These are phyloP conservation scores for Gephyroberyx darwinii DNA, from an alignment of 2,797 vertebrate species.

Conservation along the genomic window DNA sequence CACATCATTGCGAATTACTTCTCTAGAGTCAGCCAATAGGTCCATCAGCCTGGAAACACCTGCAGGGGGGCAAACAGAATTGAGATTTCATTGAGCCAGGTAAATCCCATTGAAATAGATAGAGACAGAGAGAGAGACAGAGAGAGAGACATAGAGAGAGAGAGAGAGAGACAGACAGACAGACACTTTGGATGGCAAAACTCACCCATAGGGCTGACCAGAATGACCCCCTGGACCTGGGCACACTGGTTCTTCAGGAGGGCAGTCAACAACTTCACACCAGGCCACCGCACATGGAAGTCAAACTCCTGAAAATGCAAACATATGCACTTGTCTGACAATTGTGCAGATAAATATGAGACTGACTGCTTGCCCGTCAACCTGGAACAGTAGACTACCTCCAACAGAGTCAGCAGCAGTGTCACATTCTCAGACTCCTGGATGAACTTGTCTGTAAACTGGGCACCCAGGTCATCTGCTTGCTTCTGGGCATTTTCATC, in stretches of 20 bases:
- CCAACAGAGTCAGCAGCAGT: constrained; percentile 90
- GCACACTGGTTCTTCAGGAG: constrained; percentile 92
- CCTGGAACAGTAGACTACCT: constrained; percentile 80
- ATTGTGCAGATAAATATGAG: neutral
- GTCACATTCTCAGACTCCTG: constrained; percentile 93
- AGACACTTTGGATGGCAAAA: constrained; percentile 1
- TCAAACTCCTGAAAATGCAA: constrained; percentile 90
- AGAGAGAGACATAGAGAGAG: no score
- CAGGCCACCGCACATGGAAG: constrained; percentile 98
- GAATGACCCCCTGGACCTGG: constrained; percentile 93
- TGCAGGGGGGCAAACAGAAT: constrained; percentile 59
- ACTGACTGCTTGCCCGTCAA: neutral
- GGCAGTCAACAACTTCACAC: constrained; percentile 92
- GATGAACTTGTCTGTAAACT: constrained; percentile 94
- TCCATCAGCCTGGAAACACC: constrained; percentile 99
- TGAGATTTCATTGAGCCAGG: no score
- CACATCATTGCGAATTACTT: constrained; percentile 98
- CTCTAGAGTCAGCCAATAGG: constrained; percentile 94
- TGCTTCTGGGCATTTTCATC: constrained; percentile 92
- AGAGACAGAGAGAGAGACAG: no score
- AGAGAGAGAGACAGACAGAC: no score
- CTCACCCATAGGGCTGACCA: constrained; percentile 98
- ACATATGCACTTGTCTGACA: neutral
- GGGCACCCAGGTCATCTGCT: constrained; percentile 90
- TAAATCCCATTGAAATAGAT: no score